Evolutionary conservation across 2,888 invertebrate species (phyloP).

Genomic region (Eumerus sabulonum): DNA sequence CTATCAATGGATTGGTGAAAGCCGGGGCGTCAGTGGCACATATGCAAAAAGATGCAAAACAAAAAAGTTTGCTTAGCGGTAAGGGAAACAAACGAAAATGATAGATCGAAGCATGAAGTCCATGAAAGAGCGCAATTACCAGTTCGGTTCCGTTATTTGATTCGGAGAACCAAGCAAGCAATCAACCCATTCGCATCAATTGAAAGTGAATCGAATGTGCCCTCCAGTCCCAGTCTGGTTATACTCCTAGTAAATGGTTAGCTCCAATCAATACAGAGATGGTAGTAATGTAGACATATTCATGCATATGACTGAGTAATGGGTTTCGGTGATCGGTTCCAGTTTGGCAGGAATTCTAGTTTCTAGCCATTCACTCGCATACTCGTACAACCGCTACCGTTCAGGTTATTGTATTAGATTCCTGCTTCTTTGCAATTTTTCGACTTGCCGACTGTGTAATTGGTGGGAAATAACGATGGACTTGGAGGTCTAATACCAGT

Average conservation of each 20-base stretch:
- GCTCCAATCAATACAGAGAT: background rate
- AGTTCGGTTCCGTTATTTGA: background rate
- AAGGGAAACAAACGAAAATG: constrained; percentile 24
- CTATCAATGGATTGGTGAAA: background rate
- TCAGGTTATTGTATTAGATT: constrained; percentile 40
- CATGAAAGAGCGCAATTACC: constrained; percentile 40
- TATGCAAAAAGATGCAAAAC: too few relatives aligned
- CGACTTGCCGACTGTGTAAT: constrained; percentile 31
- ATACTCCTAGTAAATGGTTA: constrained; percentile 15
- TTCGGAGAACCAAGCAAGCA: too few relatives aligned
- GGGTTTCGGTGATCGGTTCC: constrained; percentile 47
- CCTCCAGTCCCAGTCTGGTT: constrained; percentile 27
- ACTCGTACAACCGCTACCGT: constrained; percentile 7
- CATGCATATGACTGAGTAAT: constrained; percentile 21
- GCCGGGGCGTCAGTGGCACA: too few relatives aligned
- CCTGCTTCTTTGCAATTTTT: constrained; percentile 1
- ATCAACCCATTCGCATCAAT: constrained; percentile 16
- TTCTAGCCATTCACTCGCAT: constrained; percentile 54
- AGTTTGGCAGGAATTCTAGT: constrained; percentile 58
- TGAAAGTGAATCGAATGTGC: constrained; percentile 65
- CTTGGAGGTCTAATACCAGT: constrained; percentile 51
- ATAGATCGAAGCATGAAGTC: constrained; percentile 54
- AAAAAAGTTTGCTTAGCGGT: too few relatives aligned
- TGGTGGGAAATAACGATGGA: constrained; percentile 45
- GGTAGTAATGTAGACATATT: constrained; percentile 14